phyloP scores from a whole-genome alignment of 2,113 vertebrate species.

The Cynoglossus semilaevis region DNA sequence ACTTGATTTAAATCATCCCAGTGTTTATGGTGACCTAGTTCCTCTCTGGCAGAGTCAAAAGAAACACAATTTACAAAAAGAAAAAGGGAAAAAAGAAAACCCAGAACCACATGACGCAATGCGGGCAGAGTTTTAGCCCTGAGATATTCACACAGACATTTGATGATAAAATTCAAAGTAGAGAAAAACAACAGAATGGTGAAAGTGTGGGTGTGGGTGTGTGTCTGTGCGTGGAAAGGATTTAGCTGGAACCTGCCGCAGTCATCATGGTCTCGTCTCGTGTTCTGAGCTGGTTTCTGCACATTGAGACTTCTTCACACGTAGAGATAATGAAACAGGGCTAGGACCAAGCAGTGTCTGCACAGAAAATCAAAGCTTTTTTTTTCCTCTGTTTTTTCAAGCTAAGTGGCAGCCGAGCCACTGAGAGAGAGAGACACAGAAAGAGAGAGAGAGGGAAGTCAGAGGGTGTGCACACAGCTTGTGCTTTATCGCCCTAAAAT shows the following conservation, averaged over 20 bases:
- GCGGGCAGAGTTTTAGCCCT: constrained; percentile 64
- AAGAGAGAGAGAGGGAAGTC: neutral
- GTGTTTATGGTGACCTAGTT: constrained; percentile 68
- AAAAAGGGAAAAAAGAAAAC: constrained; percentile 19
- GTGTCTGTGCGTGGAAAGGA: constrained; percentile 7
- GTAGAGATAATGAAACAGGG: constrained; percentile 48
- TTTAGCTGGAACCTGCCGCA: constrained; percentile 26
- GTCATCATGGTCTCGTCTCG: constrained; percentile 19
- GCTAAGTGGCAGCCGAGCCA: constrained; percentile 32
- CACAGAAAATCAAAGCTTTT: constrained; percentile 48
- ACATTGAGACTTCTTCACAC: constrained; percentile 36
- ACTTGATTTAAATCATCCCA: constrained; percentile 39
- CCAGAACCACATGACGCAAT: constrained; percentile 67
- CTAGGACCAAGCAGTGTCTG: constrained; percentile 37
- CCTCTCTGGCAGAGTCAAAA: constrained; percentile 49
- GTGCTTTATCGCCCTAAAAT: constrained; percentile 37
- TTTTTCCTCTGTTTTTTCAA: neutral
- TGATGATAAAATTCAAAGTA: constrained; percentile 71
- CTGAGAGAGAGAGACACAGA: too few relatives aligned
- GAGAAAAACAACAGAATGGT: constrained; percentile 37
- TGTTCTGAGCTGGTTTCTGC: constrained; percentile 30
- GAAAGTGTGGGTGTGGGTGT: constrained; percentile 23
- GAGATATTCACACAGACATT: constrained; percentile 65
- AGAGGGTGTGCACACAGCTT: constrained; percentile 16
- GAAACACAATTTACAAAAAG: constrained; percentile 36